These are phyloP conservation scores for Solenopsis fugax DNA, from an alignment of 1,140 invertebrate species.

Conservation along the genomic window DNA sequence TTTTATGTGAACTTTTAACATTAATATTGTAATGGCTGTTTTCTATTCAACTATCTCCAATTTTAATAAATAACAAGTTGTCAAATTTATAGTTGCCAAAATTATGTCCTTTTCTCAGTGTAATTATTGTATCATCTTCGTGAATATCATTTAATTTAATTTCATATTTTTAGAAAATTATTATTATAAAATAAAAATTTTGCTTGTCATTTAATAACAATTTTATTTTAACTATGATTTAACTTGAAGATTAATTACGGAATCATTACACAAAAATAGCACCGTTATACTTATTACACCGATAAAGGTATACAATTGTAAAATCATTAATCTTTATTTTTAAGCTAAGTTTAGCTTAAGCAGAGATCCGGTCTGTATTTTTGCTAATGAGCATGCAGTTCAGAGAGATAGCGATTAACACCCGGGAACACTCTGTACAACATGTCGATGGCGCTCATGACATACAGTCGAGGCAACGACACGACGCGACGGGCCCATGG, in stretches of 20 bases:
- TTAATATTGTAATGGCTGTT: neutral
- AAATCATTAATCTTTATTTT: neutral
- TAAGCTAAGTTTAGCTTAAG: neutral
- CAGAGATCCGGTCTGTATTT: neutral
- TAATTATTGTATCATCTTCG: neutral
- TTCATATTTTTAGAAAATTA: neutral
- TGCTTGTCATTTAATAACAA: neutral
- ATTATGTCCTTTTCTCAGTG: too few relatives aligned
- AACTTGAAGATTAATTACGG: neutral
- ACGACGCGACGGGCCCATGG: conserved; percentile 66
- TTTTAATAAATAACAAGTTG: neutral
- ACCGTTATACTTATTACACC: neutral
- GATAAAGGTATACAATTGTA: neutral
- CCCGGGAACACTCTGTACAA: conserved; percentile 33
- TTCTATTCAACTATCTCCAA: neutral
- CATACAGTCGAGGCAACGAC: conserved; percentile 53
- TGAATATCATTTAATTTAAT: neutral
- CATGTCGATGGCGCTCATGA: conserved; percentile 61
- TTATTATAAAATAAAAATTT: neutral
- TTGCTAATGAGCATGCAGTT: neutral
- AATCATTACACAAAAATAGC: neutral
- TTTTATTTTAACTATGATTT: neutral
- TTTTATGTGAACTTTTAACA: neutral
- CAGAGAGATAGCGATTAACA: conserved; percentile 12
- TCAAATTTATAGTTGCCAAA: too few relatives aligned